A percentile compares a stretch with the other conserved stretches of the same genome.
These are phyloP conservation scores for Nymphalis urticae DNA, from an alignment of 2,888 invertebrate genomes.

Conservation along the genomic window DNA sequence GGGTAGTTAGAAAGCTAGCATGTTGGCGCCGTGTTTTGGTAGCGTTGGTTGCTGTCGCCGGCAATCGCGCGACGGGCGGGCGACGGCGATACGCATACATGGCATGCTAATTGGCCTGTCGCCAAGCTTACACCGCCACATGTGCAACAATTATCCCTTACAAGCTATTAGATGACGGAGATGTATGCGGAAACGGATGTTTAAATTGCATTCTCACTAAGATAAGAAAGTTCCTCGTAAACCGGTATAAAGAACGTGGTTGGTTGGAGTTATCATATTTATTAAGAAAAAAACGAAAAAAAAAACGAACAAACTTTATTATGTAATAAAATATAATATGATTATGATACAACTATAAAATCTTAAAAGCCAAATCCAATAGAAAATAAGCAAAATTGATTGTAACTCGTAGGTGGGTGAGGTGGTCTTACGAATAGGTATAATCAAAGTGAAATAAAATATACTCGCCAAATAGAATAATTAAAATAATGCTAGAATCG, in stretches of 20 bases:
- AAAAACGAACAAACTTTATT: conserved; percentile 10
- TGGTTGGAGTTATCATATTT: conserved; percentile 1
- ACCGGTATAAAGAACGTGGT: conserved; percentile 32
- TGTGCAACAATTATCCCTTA: conserved; percentile 80
- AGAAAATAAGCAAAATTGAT: conserved; percentile 20
- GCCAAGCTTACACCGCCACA: conserved; percentile 66
- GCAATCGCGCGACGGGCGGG: conserved; percentile 52
- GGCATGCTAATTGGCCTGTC: conserved; percentile 79
- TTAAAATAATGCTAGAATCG: conserved; percentile 33
- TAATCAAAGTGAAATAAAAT: conserved; percentile 22
- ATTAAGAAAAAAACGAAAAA: too few species aligned
- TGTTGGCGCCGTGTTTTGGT: conserved; percentile 42
- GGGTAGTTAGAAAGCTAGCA: conserved; percentile 49
- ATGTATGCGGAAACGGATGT: conserved; percentile 81
- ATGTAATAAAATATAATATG: not conserved
- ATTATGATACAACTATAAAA: conserved; percentile 3
- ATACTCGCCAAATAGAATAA: conserved; percentile 30
- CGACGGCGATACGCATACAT: conserved; percentile 57
- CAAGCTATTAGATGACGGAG: conserved; percentile 71
- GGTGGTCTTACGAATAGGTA: conserved; percentile 21
- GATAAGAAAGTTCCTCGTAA: conserved; percentile 65
- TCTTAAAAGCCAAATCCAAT: conserved; percentile 20
- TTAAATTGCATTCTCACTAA: conserved; percentile 74
- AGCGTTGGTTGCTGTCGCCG: conserved; percentile 36
- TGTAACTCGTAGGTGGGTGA: conserved; percentile 19